Percentiles rank a stretch among this genome's conserved stretches.
These are phyloP conservation scores for Machimus rusticus DNA, from an alignment of 2,888 invertebrate species.

Conservation along the genomic window DNA sequence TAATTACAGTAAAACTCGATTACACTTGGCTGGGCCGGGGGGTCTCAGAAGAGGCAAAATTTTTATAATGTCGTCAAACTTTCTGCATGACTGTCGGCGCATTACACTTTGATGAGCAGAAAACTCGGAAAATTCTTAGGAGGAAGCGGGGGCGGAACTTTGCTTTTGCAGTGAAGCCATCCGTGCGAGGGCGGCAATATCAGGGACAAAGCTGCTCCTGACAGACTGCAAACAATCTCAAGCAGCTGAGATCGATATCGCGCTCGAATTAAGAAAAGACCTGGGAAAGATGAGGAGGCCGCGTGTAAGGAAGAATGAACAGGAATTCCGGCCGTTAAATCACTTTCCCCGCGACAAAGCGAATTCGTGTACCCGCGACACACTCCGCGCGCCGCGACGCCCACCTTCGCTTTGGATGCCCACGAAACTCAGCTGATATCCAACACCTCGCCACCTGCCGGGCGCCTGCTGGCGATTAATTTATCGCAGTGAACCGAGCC, in stretches of 20 bases:
- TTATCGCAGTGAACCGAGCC: not conserved
- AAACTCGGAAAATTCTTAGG: not conserved
- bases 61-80: not conserved
- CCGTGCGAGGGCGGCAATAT: not conserved
- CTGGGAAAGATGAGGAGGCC: not conserved
- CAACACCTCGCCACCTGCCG: not conserved
- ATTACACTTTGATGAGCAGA: not conserved
- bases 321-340: not conserved
- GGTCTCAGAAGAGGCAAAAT: not conserved
- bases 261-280: not conserved
- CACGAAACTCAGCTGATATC: not conserved
- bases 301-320: not conserved
- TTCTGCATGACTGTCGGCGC: not conserved
- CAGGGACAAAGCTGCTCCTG: not conserved
- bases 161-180: not conserved
- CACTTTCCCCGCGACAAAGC: not conserved
- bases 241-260: not conserved
- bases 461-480: not conserved
- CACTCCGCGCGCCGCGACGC: not conserved
- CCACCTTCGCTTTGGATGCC: not conserved
- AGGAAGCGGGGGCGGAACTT: not conserved
- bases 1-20: not conserved
- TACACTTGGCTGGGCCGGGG: not conserved
- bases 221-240: not conserved
- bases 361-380: not conserved